Base-by-base conservation (phyloP, 2,888 invertebrate genomes). In the Amphipoea oculea region DNA sequence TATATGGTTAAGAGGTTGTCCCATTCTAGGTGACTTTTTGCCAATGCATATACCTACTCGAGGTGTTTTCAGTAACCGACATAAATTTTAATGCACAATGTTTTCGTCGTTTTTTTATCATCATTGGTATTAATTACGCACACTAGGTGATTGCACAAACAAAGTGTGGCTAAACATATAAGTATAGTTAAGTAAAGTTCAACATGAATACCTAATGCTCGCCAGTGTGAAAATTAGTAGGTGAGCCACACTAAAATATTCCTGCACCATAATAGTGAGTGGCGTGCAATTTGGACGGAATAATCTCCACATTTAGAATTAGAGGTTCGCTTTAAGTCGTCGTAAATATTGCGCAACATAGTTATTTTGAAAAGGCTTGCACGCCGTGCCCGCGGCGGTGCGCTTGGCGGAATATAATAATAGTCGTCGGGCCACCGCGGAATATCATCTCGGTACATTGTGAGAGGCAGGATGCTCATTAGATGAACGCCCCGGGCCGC, bases 401-500 rank as follows among this genome's bases (percentile, higher is more conserved):
- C 92, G 92, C 92, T 92, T 92, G 94, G 93, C 92, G 92, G 94
- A 94, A 96, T 96, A 96, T 95, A 95, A 96, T 96, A 96, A 96
- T 95, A 95, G 94, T 95, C 93, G 95, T 94, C 93, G 94, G 93
- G 94, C 91, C 93, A 93, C 94, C 93, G 92, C 94, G 93, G 94
- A 95, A 94, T 96, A 95, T 94, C 95, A 95, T 95, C 95, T 95
- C 94, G 89, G 95, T 95, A 96, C 95, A 96, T 96, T 96, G 96
- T 96, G 96, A 94, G 94, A 92, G 93, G 94, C 96, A 96, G 96
- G 96, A 96, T 95, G 96, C 96, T 96, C 96, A 96, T 96, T 96
- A 96, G 96, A 95, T 95, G 95, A 94, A 91, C 94, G 95, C 96
- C 96, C 91, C 92, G 90, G 96, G 96, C 94, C 89, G 85, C 90